These are phyloP conservation scores for Perca fluviatilis DNA, from an alignment of 2,113 vertebrate genomes.

Conservation along the genomic window DNA sequence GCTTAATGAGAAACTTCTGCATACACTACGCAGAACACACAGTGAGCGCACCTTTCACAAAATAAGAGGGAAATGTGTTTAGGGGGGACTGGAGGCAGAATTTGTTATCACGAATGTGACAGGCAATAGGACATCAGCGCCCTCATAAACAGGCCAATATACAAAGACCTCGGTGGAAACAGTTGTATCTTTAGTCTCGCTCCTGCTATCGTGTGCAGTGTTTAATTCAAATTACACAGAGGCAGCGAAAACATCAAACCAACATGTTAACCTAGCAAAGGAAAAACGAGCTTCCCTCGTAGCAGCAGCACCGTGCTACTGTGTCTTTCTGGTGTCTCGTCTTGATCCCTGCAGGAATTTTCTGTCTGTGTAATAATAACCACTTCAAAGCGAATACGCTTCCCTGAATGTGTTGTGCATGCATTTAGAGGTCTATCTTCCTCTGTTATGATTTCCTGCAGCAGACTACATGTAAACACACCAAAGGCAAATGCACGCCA, in stretches of 20 bases:
- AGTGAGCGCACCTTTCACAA: constrained; percentile 44
- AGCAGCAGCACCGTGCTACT: constrained; percentile 20
- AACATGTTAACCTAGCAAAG: constrained; percentile 59
- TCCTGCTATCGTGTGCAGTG: constrained; percentile 29
- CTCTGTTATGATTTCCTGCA: constrained; percentile 54
- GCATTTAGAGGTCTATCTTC: constrained; percentile 66
- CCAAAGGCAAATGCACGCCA: constrained; percentile 29
- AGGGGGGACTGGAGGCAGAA: constrained; percentile 52
- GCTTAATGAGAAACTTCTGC: constrained; percentile 70
- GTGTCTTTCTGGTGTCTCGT: constrained; percentile 63
- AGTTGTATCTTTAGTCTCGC: constrained; percentile 35
- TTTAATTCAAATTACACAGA: constrained; percentile 64
- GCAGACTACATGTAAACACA: constrained; percentile 65
- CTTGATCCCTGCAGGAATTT: constrained; percentile 74
- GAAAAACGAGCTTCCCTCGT: constrained; percentile 51
- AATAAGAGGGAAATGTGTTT: constrained; percentile 55
- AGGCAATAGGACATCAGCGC: constrained; percentile 37
- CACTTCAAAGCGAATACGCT: constrained; percentile 70
- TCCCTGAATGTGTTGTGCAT: constrained; percentile 58
- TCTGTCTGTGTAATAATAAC: constrained; percentile 75
- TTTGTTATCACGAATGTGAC: constrained; percentile 54
- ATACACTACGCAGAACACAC: constrained; percentile 27
- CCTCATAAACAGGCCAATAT: constrained; percentile 50
- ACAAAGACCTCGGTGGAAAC: constrained; percentile 35
- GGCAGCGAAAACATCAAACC: constrained; percentile 58